Base-by-base conservation (phyloP, 2,797 vertebrate species). In the Enteromius treurensis region DNA sequence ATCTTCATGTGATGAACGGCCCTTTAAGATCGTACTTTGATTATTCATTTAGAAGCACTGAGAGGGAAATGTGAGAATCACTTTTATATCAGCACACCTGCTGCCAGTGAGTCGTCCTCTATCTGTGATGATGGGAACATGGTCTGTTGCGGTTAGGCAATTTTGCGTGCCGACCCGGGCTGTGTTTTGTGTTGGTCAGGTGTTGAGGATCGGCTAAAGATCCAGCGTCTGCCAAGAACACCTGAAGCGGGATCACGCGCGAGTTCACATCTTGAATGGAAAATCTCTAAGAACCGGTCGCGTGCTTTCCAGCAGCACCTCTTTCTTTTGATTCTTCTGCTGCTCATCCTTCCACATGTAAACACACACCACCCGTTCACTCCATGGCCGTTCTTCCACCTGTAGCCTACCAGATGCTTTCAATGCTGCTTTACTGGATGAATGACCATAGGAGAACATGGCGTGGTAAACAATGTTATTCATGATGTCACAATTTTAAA, bases 401-500 rank as follows among this genome's bases (percentile, higher is more conserved):
- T 73, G 51, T 34, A 21, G 51, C 51, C 51, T 8, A 1, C 32
- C 40, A 64, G n/a, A 77, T 68, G 45, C 77, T 78, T 67, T 86
- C 79, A 82, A 15, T 75, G 64, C 79, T 67, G 77, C 58, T 76
- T 37, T 53, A 26, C 55, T 47, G 73, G 65, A 29, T 86, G 78
- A 86, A 71, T 58, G 60, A 51, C 65, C 70, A 62, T 81, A 79
- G 11, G 4, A 37, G 68, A 74, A 45, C 37, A 60, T 17, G 34
- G 13, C 32, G 14, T 77, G 81, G 42, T 83, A 79, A 75, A 86
- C 83, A 86, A 86, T 69, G 77, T 85, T 65, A 79, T 88, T 87
- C 67, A 89, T 77, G 60, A 77, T 86, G 79, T 77, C 84, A 79
- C 19, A 23, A 29, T 83, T 89, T 75, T 65, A 53, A 58, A 71